Evolutionary conservation across 2,888 invertebrate genomes (phyloP).

Genomic region (Scrobipalpa costella): DNA sequence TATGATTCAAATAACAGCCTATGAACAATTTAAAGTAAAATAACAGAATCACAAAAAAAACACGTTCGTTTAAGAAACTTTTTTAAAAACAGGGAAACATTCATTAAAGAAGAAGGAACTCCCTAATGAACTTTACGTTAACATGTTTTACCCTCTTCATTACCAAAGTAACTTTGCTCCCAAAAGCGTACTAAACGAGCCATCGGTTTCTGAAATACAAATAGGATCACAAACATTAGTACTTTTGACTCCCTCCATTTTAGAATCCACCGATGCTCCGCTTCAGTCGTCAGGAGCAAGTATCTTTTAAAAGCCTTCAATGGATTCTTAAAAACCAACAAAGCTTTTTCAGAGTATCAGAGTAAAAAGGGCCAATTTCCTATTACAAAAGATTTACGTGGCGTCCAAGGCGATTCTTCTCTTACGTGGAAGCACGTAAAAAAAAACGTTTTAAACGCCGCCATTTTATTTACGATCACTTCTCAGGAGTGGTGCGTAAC

Average conservation of each 20-base stretch:
- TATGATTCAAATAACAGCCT: too few relatives aligned
- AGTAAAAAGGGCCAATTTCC: slow-evolving; percentile 31
- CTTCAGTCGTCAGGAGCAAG: not conserved
- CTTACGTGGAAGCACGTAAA: slow-evolving; percentile 39
- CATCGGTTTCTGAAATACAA: slow-evolving; percentile 36
- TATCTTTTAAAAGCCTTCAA: not conserved
- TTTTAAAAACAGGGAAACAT: slow-evolving; percentile 11
- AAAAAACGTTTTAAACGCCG: slow-evolving; percentile 55
- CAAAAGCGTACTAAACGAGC: slow-evolving; percentile 25
- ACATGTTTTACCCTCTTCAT: slow-evolving; percentile 22
- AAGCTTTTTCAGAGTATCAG: not conserved
- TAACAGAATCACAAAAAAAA: not conserved
- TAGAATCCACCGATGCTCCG: not conserved
- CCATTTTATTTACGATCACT: slow-evolving; percentile 55
- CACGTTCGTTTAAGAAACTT: not conserved
- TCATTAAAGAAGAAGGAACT: slow-evolving; percentile 9
- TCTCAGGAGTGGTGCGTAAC: slow-evolving; percentile 47
- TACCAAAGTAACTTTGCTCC: slow-evolving; percentile 27
- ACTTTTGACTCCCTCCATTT: not conserved
- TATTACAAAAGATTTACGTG: slow-evolving; percentile 58
- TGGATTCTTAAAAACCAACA: not conserved
- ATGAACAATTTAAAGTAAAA: not conserved
- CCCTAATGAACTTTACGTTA: slow-evolving; percentile 17
- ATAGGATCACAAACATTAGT: not conserved
- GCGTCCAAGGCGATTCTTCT: slow-evolving; percentile 52